Base-by-base conservation (phyloP, 2,888 invertebrate species). In the Agapostemon virescens region DNA sequence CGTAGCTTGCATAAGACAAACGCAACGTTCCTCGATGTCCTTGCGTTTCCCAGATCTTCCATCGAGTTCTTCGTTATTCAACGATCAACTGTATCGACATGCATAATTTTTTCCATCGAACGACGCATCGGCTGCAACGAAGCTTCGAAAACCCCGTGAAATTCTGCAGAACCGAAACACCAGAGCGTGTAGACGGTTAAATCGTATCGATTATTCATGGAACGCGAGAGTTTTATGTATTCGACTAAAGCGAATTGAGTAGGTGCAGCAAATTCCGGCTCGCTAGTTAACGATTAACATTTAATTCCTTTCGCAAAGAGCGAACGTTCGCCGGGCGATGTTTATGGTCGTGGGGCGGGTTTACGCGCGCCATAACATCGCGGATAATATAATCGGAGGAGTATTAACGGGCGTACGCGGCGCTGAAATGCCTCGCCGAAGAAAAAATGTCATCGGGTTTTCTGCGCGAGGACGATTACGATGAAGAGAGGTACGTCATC, bases 401-500 rank as follows among this genome's bases (percentile, higher is more conserved):
- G n/a, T 26, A 40, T 68, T 68, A 71, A 74, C 42, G 9, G n/a
- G n/a, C 40, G 45, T 45, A 20, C 45, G 45, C 20, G 26, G 20
- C 23, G 61, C 33, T 33, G 40, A 69, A 52, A 77, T 49, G 71
- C 30, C 79, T 33, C 49, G 61, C 52, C 61, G 61, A 30, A 45
- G 73, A 78, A 80, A n/a, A 78, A 80, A 73, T 63, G 72, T 80
- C 72, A 42, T 40, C 17, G 38, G 52, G 33, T 73, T 73, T 66
- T 36, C 66, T 52, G 74, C 52, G 20, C 42, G 45, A n/a, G 6
- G 63, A 30, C 52, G 30, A 30, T 26, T 66, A 23, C 40, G 66
- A 61, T 52, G 79, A 74, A 71, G 55, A 26, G 52, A 49, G 72
- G 49, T 58, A 63, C 55, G 69, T 84, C 23, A 63, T 69, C 66